phyloP scores from a whole-genome alignment of 2,113 vertebrate species.

The Myotis brandtii region DNA sequence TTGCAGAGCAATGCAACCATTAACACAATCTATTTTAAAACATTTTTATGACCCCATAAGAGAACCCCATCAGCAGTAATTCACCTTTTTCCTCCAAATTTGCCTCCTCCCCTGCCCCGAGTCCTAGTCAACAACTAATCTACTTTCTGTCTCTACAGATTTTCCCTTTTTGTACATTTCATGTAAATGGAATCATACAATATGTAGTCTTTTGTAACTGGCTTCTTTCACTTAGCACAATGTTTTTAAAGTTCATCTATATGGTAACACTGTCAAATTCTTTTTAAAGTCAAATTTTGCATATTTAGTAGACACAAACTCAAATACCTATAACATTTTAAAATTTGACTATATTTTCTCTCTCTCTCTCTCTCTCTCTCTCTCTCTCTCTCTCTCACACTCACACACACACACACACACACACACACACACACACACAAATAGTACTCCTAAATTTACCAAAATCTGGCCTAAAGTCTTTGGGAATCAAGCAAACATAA shows the following conservation, averaged over 20 bases:
- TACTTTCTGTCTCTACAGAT: constrained; percentile 12
- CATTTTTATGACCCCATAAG: not conserved
- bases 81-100: not conserved
- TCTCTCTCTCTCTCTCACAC: not conserved
- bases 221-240: constrained; percentile 44
- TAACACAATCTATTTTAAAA: not conserved
- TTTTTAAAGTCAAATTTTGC: constrained; percentile 51
- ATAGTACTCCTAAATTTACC: not conserved
- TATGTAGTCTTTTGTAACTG: not conserved
- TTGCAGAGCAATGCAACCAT: constrained; percentile 26
- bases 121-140: not conserved
- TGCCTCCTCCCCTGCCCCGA: no score
- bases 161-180: constrained; percentile 21
- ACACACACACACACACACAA: not conserved
- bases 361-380: not conserved
- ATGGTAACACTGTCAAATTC: constrained; percentile 14
- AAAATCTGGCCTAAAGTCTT: constrained; percentile 26
- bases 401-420: no score
- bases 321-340: constrained; percentile 63
- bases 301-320: constrained; percentile 46
- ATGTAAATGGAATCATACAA: constrained; percentile 30
- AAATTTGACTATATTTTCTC: not conserved
- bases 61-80: not conserved
- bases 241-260: constrained; percentile 47
- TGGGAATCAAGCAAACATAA: constrained; percentile 17